These are phyloP conservation scores for Ataeniobius toweri DNA, from an alignment of 2,797 vertebrate genomes.

Conservation along the genomic window DNA sequence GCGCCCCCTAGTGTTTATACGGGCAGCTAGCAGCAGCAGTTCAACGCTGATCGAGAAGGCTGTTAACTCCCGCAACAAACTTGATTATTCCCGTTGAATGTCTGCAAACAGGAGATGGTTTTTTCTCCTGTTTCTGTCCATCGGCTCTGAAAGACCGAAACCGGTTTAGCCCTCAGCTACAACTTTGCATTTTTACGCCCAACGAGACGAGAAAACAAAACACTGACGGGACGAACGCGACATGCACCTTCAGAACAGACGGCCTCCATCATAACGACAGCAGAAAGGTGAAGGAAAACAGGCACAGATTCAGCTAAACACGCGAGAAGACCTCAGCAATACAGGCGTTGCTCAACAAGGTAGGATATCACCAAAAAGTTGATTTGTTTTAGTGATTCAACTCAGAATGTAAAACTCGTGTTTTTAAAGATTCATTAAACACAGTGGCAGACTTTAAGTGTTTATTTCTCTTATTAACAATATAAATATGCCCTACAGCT, in stretches of 20 bases:
- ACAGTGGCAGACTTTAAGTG: not conserved
- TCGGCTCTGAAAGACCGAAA: slow-evolving; percentile 44
- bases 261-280: slow-evolving; percentile 5
- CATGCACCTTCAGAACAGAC: slow-evolving; percentile 13
- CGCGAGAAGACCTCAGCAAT: not conserved
- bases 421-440: too few species aligned
- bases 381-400: too few species aligned
- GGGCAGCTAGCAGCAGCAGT: slow-evolving; percentile 53
- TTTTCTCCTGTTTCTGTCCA: slow-evolving; percentile 33
- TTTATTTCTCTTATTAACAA: not conserved
- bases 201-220: slow-evolving; percentile 38
- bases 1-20: slow-evolving; percentile 51
- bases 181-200: slow-evolving; percentile 26
- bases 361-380: too few species aligned
- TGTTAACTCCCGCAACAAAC: slow-evolving; percentile 32
- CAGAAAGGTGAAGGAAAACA: not conserved
- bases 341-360: too few species aligned
- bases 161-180: slow-evolving; percentile 47
- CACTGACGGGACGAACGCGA: slow-evolving; percentile 35
- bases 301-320: slow-evolving; percentile 22
- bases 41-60: slow-evolving; percentile 11
- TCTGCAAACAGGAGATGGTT: slow-evolving; percentile 35
- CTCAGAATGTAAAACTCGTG: too few species aligned
- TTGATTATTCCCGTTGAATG: slow-evolving; percentile 28
- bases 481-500: not conserved